A percentile compares a stretch with the other conserved stretches of the same genome.
phyloP scores from a whole-genome alignment of 2,113 vertebrate species.

The Anguilla rostrata region DNA sequence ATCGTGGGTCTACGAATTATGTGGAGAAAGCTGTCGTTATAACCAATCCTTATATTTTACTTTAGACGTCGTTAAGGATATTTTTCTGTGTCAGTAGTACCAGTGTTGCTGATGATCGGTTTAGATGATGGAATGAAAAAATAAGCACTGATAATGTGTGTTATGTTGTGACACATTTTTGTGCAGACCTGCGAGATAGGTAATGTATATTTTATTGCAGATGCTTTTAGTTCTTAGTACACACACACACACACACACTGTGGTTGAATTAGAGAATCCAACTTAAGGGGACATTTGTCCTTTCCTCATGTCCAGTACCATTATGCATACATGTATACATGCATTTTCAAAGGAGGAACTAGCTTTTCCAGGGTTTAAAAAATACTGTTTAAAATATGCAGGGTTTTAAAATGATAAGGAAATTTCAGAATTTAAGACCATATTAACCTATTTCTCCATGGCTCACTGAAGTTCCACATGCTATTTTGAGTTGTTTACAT shows the following conservation, averaged over 20 bases:
- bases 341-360: not conserved
- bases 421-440: not conserved
- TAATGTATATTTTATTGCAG: not conserved
- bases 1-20: not conserved
- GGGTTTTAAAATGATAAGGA: not conserved
- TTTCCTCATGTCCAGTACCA: too few species aligned
- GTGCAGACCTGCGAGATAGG: not conserved
- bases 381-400: not conserved
- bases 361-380: not conserved
- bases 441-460: not conserved
- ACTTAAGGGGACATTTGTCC: too few species aligned
- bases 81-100: too few species aligned
- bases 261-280: too few species aligned
- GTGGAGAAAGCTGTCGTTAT: not conserved
- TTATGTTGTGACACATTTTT: not conserved
- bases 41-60: not conserved
- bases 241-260: too few species aligned
- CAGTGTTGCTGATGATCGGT: too few species aligned
- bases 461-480: not conserved
- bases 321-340: not conserved
- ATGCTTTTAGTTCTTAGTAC: too few species aligned
- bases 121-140: too few species aligned
- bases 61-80: not conserved
- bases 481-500: constrained; percentile 1
- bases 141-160: too few species aligned